Percentiles rank a stretch among this genome's conserved stretches.
These are phyloP conservation scores for Athalia rosae DNA, from an alignment of 2,888 invertebrate species.

Conservation along the genomic window DNA sequence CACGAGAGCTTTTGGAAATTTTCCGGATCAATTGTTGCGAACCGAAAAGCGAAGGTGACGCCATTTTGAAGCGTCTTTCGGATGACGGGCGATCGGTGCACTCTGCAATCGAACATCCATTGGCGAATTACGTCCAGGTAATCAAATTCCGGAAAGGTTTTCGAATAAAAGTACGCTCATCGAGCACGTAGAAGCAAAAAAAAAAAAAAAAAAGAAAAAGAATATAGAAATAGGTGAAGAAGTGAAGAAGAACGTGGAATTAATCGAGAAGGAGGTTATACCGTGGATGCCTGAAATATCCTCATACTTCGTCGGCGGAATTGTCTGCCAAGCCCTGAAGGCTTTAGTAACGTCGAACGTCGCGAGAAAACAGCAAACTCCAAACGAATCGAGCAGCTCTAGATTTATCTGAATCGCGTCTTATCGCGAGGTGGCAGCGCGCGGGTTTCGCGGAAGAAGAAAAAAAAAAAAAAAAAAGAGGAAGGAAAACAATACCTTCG, in stretches of 20 bases:
- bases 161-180: conserved; percentile 20
- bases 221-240: not conserved
- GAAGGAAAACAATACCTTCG: not conserved
- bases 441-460: conserved; percentile 48
- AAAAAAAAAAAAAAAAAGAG: not conserved
- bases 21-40: too few species aligned
- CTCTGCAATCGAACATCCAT: too few species aligned
- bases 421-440: conserved; percentile 66
- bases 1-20: too few species aligned
- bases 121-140: too few species aligned
- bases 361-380: conserved; percentile 38
- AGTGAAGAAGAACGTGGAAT: conserved; percentile 3
- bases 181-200: not conserved
- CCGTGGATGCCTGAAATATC: conserved; percentile 19
- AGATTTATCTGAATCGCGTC: conserved; percentile 65
- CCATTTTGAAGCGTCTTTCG: too few species aligned
- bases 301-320: conserved; percentile 39
- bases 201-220: not conserved
- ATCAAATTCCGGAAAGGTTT: not conserved
- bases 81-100: too few species aligned
- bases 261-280: conserved; percentile 32
- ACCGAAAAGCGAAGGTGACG: too few species aligned
- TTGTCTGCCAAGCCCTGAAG: conserved; percentile 37
- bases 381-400: conserved; percentile 57
- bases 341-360: conserved; percentile 24